These are phyloP conservation scores for Sinocyclocheilus maitianheensis DNA, from an alignment of 2,113 vertebrate genomes.

Conservation along the genomic window DNA sequence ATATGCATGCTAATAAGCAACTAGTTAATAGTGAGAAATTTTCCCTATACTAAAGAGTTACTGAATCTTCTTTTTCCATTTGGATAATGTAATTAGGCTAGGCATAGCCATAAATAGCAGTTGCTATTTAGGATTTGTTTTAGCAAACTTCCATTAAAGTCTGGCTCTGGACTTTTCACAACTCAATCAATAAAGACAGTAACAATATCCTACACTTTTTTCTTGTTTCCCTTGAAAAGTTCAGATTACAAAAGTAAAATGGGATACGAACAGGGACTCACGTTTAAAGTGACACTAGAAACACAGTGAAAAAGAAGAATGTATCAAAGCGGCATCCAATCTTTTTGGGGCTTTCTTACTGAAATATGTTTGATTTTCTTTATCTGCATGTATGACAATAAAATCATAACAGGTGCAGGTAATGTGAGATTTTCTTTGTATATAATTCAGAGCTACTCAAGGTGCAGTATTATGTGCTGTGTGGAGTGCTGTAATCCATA, in stretches of 20 bases:
- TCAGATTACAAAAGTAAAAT: neutral
- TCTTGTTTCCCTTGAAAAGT: neutral
- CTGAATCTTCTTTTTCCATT: neutral
- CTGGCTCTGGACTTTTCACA: neutral
- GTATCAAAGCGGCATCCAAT: neutral
- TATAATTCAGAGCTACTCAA: neutral
- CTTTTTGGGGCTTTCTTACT: neutral
- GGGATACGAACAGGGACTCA: neutral
- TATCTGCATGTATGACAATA: neutral
- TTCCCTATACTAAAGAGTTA: neutral
- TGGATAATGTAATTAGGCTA: neutral
- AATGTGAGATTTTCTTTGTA: neutral
- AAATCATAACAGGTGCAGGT: neutral
- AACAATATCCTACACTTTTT: neutral
- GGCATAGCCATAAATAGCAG: neutral
- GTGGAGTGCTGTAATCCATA: conserved; percentile 1
- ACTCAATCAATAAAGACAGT: neutral
- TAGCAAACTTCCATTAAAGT: neutral
- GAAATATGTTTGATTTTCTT: neutral
- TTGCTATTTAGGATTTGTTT: neutral
- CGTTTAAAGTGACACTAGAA: too few species aligned
- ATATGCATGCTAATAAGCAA: neutral
- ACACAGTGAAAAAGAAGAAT: too few species aligned
- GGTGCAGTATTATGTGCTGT: neutral
- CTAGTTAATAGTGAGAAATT: neutral